Base-by-base conservation (phyloP, 1,140 invertebrate species). In the Tachypleus tridentatus region DNA sequence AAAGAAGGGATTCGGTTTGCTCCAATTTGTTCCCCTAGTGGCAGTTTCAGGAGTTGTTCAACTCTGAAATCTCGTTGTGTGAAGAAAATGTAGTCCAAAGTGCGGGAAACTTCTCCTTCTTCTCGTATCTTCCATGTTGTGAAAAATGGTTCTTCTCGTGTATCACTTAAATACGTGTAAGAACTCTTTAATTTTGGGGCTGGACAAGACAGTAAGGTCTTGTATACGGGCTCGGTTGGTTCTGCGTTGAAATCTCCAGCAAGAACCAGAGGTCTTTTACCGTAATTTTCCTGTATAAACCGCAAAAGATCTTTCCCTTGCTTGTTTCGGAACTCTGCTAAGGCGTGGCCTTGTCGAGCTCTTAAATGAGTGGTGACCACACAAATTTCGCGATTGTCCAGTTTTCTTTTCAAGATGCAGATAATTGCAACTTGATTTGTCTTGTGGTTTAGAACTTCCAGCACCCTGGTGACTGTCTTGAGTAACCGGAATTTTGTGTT, bases 181-280 rank as follows among this genome's bases (percentile, higher is more conserved):
- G 29, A 29, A 29, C 29, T 29, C 29, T 29, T 29, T 29, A 29
- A 29, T 29, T 29, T 29, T 29, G 29, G 29, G 4, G 77, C 61
- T 1, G 57, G 59, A 8, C 76, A 62, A 29, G 29, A 29, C 29
- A 29, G 29, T 7, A 87, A 76, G 1, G 84, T 85, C 51, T 54
- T 64, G 71, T 88, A 88, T n/a, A 89, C 82, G 4, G 85, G 84
- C 74, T 89, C 87, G 4, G 72, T 78, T 0, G 86, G 85, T 72
- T 87, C 85, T 0, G 86, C 87, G 76, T 90, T 90, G 70, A 90
- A 88, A 72, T 90, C 87, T 1, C 87, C 87, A 72, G 84, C 85
- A 3, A 89, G 68, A 48, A 90, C 76, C 0, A 87, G 70, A 1
- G 87, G 84, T 52, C 71, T 68, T 49, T 79, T 76, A 8, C 51